Conservation (phyloP, 2,113 vertebrate genomes). For the Aegithalos caudatus region DNA sequence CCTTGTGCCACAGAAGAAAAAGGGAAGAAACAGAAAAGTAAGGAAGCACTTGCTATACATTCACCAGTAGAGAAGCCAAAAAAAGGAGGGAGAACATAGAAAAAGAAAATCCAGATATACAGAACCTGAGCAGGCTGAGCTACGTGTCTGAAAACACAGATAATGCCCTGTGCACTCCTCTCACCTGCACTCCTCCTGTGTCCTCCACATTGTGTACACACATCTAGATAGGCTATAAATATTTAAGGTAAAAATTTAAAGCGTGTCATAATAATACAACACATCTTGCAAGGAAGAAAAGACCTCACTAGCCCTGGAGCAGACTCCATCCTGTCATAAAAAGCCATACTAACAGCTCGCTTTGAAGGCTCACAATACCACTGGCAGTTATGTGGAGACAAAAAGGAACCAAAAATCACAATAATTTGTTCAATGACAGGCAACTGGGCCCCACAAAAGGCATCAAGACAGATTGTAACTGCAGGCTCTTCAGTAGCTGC, state of each 20-base stretch:
- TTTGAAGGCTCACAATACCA: slow-evolving; percentile 33
- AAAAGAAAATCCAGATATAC: background rate
- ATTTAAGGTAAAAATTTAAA: slow-evolving; percentile 49
- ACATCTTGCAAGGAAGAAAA: background rate
- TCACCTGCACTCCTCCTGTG: background rate
- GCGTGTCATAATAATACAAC: slow-evolving; percentile 1
- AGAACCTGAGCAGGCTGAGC: background rate
- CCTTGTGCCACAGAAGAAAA: background rate
- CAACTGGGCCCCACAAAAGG: slow-evolving; percentile 22
- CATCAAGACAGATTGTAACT: slow-evolving; percentile 2
- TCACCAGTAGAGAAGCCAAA: background rate
- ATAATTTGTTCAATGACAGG: slow-evolving; percentile 18
- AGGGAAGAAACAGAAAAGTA: background rate
- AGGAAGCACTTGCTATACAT: background rate
- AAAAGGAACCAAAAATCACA: slow-evolving; percentile 37
- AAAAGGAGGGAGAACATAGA: background rate
- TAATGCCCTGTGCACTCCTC: background rate
- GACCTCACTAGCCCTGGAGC: background rate
- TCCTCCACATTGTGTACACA: background rate
- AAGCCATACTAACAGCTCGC: background rate
- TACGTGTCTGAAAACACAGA: background rate
- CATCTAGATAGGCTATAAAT: background rate
- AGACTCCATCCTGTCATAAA: slow-evolving; percentile 28
- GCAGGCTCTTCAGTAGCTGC: background rate
- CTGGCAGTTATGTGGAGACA: background rate